Evolutionary conservation across 2,113 vertebrate genomes (phyloP).

Genomic region (Ariopsis seemanni): DNA sequence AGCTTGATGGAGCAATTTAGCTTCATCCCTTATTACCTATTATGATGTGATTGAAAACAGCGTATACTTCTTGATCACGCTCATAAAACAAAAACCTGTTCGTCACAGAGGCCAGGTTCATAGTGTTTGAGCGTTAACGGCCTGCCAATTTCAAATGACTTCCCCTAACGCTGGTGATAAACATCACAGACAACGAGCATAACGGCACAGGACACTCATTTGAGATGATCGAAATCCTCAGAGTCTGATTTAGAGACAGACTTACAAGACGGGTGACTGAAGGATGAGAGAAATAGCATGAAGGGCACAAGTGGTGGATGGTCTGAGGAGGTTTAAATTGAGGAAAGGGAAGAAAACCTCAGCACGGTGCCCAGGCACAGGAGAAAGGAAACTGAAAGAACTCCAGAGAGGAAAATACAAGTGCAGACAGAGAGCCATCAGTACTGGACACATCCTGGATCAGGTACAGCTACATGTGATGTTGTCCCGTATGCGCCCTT

Average conservation of each 20-base stretch:
- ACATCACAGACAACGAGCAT: slow-evolving; percentile 38
- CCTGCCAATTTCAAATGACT: slow-evolving; percentile 31
- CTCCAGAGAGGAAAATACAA: not conserved
- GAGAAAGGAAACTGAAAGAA: not conserved
- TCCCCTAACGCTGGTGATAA: slow-evolving; percentile 42
- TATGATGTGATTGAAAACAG: slow-evolving; percentile 45
- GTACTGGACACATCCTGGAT: not conserved
- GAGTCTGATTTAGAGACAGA: slow-evolving; percentile 35
- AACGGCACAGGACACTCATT: slow-evolving; percentile 10
- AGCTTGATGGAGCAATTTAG: slow-evolving; percentile 45
- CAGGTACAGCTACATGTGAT: not conserved
- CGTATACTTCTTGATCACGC: slow-evolving; percentile 25
- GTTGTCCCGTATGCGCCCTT: not conserved
- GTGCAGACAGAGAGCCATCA: not conserved
- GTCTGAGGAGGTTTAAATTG: not conserved
- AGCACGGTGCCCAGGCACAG: not conserved
- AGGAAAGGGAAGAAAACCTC: not conserved
- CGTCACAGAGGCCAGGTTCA: slow-evolving; percentile 9
- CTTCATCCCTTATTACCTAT: slow-evolving; percentile 31
- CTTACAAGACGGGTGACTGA: slow-evolving; percentile 40
- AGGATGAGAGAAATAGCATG: slow-evolving; percentile 27
- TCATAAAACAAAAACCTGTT: slow-evolving; percentile 47
- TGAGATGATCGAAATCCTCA: slow-evolving; percentile 25
- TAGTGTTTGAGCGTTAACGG: not conserved
- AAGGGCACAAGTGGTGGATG: slow-evolving; percentile 35